Percentiles rank a stretch among this genome's conserved stretches.
These are phyloP conservation scores for Urocyon cinereoargenteus DNA, from an alignment of 2,797 vertebrate species.

Conservation along the genomic window DNA sequence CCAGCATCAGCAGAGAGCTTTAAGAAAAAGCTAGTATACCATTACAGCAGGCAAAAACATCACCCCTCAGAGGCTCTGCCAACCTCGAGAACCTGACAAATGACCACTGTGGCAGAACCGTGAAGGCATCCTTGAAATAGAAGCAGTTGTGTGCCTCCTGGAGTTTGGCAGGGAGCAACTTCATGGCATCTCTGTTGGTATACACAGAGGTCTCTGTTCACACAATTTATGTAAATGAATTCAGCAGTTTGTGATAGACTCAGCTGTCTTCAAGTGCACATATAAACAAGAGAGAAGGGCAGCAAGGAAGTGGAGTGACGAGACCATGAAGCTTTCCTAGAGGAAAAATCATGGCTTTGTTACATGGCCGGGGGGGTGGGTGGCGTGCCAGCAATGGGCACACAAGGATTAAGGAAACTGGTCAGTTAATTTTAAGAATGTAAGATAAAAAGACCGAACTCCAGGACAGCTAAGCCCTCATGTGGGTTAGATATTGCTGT, in stretches of 20 bases:
- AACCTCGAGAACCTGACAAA: conserved; percentile 27
- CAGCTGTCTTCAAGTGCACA: conserved; percentile 51
- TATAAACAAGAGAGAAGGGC: conserved; percentile 55
- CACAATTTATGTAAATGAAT: conserved; percentile 76
- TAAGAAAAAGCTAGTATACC: conserved; percentile 54
- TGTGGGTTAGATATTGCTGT: background rate
- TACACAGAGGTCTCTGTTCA: conserved; percentile 74
- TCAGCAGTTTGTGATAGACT: conserved; percentile 59
- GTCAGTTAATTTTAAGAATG: too few relatives aligned
- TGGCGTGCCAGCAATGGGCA: background rate
- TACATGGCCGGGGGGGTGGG: background rate
- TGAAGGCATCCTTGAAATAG: conserved; percentile 52
- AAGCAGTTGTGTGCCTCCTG: conserved; percentile 55
- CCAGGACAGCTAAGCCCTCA: background rate
- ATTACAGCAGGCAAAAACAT: background rate
- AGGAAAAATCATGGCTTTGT: conserved; percentile 53
- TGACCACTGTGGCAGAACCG: conserved; percentile 32
- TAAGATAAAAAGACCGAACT: background rate
- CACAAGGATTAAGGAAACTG: background rate
- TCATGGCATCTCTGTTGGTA: conserved; percentile 48
- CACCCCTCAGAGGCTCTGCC: background rate
- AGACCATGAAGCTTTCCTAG: conserved; percentile 49
- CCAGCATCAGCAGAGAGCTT: background rate
- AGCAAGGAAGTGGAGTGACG: conserved; percentile 23
- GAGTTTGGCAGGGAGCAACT: background rate